Conservation (phyloP, 2,888 invertebrate species). For the Synanthedon andrenaeformis region DNA sequence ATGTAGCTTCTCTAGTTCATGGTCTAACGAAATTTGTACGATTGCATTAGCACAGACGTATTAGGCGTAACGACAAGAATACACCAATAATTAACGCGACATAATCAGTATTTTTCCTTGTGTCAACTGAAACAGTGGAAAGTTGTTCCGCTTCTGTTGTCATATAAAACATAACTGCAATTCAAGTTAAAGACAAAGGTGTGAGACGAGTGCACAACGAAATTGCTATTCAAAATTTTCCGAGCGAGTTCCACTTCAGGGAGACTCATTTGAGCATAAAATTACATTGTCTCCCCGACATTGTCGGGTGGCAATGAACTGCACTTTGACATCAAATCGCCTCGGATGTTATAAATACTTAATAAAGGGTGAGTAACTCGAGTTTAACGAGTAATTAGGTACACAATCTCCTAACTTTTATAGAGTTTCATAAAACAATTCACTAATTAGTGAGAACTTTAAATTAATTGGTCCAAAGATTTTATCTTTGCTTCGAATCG, state of each 20-base stretch:
- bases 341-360: constrained; percentile 63
- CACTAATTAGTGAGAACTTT: constrained; percentile 19
- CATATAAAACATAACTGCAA: constrained; percentile 63
- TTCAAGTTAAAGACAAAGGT: constrained; percentile 55
- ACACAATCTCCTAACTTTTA: constrained; percentile 19
- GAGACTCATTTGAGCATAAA: constrained; percentile 67
- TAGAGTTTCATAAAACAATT: constrained; percentile 19
- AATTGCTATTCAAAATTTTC: constrained; percentile 64
- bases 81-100: constrained; percentile 5
- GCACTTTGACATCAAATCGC: constrained; percentile 69
- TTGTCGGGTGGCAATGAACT: constrained; percentile 68
- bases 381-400: constrained; percentile 53
- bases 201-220: constrained; percentile 40
- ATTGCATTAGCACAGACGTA: too few species aligned
- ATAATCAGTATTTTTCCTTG: constrained; percentile 20
- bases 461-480: background rate
- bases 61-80: too few species aligned
- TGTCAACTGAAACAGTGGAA: constrained; percentile 42
- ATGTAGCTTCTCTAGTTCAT: too few species aligned
- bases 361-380: constrained; percentile 63
- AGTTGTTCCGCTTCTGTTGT: constrained; percentile 58
- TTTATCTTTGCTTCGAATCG: too few species aligned
- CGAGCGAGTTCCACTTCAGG: constrained; percentile 60
- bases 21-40: too few species aligned
- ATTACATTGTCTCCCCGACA: constrained; percentile 66